Evolutionary conservation across 2,113 vertebrate genomes (phyloP).

Genomic region (Acanthochromis polyacanthus): DNA sequence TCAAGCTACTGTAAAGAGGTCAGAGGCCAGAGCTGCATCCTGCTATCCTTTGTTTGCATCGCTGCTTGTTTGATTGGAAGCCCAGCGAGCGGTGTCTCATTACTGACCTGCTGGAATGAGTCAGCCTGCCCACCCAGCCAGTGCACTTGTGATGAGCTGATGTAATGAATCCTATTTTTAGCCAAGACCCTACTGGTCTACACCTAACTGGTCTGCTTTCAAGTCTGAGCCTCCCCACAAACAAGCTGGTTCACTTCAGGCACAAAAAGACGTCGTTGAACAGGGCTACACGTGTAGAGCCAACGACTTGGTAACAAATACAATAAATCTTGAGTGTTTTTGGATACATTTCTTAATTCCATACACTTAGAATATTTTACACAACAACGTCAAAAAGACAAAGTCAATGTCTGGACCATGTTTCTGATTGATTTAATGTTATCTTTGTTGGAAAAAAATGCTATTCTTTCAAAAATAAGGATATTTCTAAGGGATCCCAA

Average conservation of each 20-base stretch:
- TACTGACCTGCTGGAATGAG: constrained; percentile 35
- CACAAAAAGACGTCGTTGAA: background rate
- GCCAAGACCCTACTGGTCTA: constrained; percentile 10
- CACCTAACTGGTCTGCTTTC: constrained; percentile 17
- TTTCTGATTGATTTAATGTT: no score
- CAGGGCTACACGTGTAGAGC: background rate
- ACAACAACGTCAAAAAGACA: background rate
- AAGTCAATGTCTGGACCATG: no score
- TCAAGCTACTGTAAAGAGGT: background rate
- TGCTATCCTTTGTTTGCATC: background rate
- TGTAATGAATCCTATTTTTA: constrained; percentile 62
- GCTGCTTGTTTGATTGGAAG: constrained; percentile 25
- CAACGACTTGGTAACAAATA: no score
- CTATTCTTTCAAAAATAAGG: no score
- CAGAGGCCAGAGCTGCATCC: background rate
- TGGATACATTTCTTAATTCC: background rate
- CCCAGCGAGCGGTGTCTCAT: constrained; percentile 21
- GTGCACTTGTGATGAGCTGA: constrained; percentile 29
- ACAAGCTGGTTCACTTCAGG: background rate
- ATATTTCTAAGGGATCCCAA: no score
- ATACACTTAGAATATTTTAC: background rate
- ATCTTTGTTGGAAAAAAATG: no score
- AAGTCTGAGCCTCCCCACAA: background rate
- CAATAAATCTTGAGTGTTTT: no score
- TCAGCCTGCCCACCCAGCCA: constrained; percentile 19